A percentile compares a stretch with the other conserved stretches of the same genome.
These are phyloP conservation scores for Diplodus puntazzo DNA, from an alignment of 2,797 vertebrate species.

Conservation along the genomic window DNA sequence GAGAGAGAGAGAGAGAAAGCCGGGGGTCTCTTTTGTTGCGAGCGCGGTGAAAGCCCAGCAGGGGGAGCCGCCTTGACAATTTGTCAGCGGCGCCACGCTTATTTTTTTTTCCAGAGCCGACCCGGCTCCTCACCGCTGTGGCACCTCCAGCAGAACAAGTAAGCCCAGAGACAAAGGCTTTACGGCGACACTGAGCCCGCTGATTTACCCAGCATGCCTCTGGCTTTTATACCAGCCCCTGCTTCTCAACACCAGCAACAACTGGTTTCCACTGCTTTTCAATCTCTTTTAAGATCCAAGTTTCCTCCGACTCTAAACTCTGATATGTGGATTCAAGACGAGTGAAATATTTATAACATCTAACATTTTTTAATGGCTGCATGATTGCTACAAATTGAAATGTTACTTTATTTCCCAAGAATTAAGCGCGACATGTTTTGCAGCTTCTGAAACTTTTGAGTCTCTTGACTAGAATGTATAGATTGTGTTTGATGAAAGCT, in stretches of 20 bases:
- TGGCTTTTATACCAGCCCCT: constrained; percentile 27
- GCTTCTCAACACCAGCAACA: constrained; percentile 7
- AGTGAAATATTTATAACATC: background rate
- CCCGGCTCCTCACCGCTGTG: constrained; percentile 42
- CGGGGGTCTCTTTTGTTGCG: constrained; percentile 70
- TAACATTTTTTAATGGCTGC: background rate
- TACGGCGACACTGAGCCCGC: constrained; percentile 21
- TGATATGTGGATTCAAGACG: background rate
- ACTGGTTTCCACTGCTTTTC: background rate
- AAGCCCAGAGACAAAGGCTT: constrained; percentile 51
- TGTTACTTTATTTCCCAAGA: background rate
- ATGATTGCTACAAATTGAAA: background rate
- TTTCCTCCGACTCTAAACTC: background rate
- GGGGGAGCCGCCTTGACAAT: constrained; percentile 78
- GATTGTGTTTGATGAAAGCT: background rate
- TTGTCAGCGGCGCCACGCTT: constrained; percentile 71
- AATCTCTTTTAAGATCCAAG: background rate
- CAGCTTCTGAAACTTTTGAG: background rate
- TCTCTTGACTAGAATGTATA: background rate
- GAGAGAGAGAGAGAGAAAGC: constrained; percentile 25
- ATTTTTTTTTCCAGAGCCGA: constrained; percentile 33
- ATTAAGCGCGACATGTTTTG: no score
- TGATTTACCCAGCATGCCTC: constrained; percentile 59
- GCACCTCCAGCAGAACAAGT: constrained; percentile 43
- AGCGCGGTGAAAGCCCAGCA: constrained; percentile 77